Base-by-base conservation (phyloP, 2,888 invertebrate species). In the Altica lythri region DNA sequence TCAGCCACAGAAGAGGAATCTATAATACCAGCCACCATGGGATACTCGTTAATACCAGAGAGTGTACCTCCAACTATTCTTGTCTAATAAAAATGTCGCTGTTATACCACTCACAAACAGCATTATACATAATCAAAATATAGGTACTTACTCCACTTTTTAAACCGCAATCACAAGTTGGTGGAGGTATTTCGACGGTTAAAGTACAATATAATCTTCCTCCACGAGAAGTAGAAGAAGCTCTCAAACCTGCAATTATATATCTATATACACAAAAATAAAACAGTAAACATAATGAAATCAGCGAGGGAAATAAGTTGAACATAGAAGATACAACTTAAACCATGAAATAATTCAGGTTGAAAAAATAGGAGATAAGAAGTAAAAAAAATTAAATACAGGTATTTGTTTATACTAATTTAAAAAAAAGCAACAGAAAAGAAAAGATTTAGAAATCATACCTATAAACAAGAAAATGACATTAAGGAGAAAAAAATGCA, bases 1-100 rank as follows among this genome's bases (percentile, higher is more conserved):
- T 57, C 12, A 5, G 38, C 4, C 4, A 46, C 9, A 2, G 10
- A 59, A 0, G 45, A 27, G 1, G 63, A 1, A 53, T 79, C 73
- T 25, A 82, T 68, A 14, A 86, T 52, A 0, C 75, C 83, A 0
- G 78, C 82, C 80, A 84, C 82, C 64, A 79, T 78, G 0, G 84
- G 83, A 68, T 72, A 86, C 64, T 86, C 86, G 62, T 84, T 83
- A 0, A 78, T 63, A 0, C 74, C 75, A 0, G 84, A 78, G 37
- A 79, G 75, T 1, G 64, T 49, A 0, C 85, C 85, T 19, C 82
- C 82, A 1, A 81, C 80, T 55, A 75, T 79, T 64, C 66, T 45
- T 19, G 50, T 69, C 81, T 81, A 4, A 63, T 63, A 50, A 49
- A 58, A 60, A 8, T 19, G 1, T 14, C 17, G 18, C 1, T 2